Evolutionary conservation across 2,888 invertebrate species (phyloP).

Genomic region (Bruchidius siliquastri): DNA sequence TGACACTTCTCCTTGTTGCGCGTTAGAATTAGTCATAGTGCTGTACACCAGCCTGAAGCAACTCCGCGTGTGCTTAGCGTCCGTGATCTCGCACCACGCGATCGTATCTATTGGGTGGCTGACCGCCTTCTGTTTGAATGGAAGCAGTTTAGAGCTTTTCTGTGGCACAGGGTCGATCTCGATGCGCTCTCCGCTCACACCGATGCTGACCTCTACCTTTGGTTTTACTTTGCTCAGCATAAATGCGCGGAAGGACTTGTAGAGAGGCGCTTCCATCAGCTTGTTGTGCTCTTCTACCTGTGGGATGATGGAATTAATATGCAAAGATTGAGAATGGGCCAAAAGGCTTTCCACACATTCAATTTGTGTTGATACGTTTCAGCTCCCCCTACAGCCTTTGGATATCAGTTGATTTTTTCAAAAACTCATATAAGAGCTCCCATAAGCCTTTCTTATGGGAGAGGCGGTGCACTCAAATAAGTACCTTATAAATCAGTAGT

Average conservation of each 20-base stretch:
- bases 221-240: slow-evolving; percentile 76
- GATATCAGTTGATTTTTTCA: no score
- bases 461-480: no score
- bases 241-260: slow-evolving; percentile 75
- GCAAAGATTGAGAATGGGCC: no score
- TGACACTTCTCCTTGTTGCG: not conserved
- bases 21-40: not conserved
- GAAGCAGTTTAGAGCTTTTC: slow-evolving; percentile 57
- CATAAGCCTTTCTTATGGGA: no score
- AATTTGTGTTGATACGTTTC: no score
- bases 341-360: no score
- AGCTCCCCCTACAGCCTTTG: no score
- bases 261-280: slow-evolving; percentile 81
- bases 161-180: slow-evolving; percentile 82
- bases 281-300: slow-evolving; percentile 55
- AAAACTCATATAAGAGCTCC: no score
- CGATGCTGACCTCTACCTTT: slow-evolving; percentile 79
- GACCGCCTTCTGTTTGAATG: slow-evolving; percentile 66
- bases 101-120: slow-evolving; percentile 82
- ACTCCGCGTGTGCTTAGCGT: slow-evolving; percentile 68
- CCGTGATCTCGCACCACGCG: slow-evolving; percentile 80
- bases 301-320: not conserved
- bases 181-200: slow-evolving; percentile 84
- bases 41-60: slow-evolving; percentile 68
- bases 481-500: no score